Evolutionary conservation across 2,797 vertebrate species (phyloP), one percentile per base, ranked within the genome.

Genomic region (Linurgus olivaceus): DNA sequence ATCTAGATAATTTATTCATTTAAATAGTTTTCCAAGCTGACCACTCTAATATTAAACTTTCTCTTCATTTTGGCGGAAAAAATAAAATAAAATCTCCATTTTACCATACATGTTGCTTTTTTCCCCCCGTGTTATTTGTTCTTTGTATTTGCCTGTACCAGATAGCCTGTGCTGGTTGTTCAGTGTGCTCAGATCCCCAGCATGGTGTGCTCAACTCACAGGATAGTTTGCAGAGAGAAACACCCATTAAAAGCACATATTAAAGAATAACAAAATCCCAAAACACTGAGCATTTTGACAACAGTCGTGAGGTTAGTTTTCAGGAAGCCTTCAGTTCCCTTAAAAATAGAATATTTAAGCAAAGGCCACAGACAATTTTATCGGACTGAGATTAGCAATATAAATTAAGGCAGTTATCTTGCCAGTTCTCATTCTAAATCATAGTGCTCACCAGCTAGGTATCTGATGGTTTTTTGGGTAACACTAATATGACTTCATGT

Each of bases 371-470:
- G 29, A 25, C 1, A 25, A 16, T 31, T 83, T 77, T 78, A 59
- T 23, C 62, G 4, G 13, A 73, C 31, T 63, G 40, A 50, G 10
- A 70, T 66, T 58, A 81, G 21, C 33, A 79, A 76, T 25, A 88
- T 59, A 66, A 93, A 74, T 68, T 9, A 70, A 51, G 44, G 17
- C 47, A 55, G 14, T 63, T 71, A 33, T 40, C 17, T 86, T 87
- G 23, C 13, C 11, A 25, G 10, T 35, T 59, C 47, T 68, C 16
- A 1, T 47, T 28, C 42, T 84, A 75, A 84, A 7, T 26, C 25
- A 42, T 1, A 65, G 9, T 1, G 0, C 23, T 83, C 25, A 50
- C 7, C 35, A 40, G 37, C n/a, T 68, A 55, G 1, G 4, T 54
- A 62, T 18, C 14, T 44, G 55, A 50, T 77, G 5, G 70, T 40